phyloP scores from a whole-genome alignment of 2,113 vertebrate species.

The Percopsis transmontana region DNA sequence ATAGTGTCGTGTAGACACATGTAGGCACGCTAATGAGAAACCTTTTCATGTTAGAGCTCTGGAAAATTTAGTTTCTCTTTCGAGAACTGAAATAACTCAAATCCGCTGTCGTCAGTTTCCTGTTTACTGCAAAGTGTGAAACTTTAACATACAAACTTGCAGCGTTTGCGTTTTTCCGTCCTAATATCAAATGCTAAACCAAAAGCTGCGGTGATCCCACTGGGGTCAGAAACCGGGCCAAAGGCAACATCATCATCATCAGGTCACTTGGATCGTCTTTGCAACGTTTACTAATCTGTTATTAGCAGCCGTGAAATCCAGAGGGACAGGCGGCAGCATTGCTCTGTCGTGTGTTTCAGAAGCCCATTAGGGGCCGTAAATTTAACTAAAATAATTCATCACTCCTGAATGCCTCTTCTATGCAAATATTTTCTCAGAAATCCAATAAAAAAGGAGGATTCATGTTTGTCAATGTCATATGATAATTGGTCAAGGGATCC shows the following conservation, averaged over 20 bases:
- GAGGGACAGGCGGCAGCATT: conserved; percentile 26
- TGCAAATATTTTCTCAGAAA: conserved; percentile 38
- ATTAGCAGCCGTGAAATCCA: conserved; percentile 25
- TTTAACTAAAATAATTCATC: conserved; percentile 26
- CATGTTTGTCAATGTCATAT: conserved; percentile 46
- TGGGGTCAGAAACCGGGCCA: conserved; percentile 1
- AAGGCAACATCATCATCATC: conserved; percentile 31
- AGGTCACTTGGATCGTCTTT: conserved; percentile 31
- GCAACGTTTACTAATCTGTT: conserved; percentile 20
- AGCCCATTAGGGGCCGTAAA: neutral
- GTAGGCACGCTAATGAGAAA: conserved; percentile 11
- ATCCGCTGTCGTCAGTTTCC: conserved; percentile 12
- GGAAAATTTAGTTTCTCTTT: neutral
- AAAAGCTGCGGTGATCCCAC: conserved; percentile 1
- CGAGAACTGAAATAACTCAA: conserved; percentile 6
- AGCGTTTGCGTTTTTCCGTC: conserved; percentile 4
- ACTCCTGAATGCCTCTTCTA: conserved; percentile 21
- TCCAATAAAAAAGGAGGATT: conserved; percentile 32
- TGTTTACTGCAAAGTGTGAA: conserved; percentile 5
- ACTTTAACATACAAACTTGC: conserved; percentile 8
- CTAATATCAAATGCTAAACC: conserved; percentile 29
- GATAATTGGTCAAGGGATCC: conserved; percentile 33
- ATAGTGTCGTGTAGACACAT: no score
- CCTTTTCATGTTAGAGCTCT: neutral
- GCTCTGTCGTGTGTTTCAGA: conserved; percentile 20